Evolutionary conservation across 2,113 vertebrate species (phyloP), one percentile per base, ranked within the genome.

Genomic region (Typhlomys cinereus): DNA sequence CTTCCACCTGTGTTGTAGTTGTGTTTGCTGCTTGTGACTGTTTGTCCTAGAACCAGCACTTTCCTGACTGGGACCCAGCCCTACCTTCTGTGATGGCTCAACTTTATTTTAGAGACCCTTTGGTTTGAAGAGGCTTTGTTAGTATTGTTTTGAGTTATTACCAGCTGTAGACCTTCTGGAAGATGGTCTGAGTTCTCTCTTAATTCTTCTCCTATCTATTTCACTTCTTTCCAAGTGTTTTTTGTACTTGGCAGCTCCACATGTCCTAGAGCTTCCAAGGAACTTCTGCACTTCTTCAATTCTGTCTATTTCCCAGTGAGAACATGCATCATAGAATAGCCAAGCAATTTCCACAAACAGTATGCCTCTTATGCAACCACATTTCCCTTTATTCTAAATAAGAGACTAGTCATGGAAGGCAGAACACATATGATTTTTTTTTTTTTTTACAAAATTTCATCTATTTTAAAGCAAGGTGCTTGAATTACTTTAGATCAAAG

Each of bases 361-460:
- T 31, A 44, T 31, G 7, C 8, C n/a, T 78, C 69, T 27, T 39
- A 21, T 54, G 67, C 67, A 50, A 52, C 25, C 25, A 82, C 76
- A 66, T 74, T 90, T 85, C 20, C 15, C 75, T 91, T 81, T 62
- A 69, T 88, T 67, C 14, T 36, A 78, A 52, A 36, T 74, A n/a
- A 69, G 34, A 78, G 18, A 34, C 76, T 12, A n/a, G 8, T 44
- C 52, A 36, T 89, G 46, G 87, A 92, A 73, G 20, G 62, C n/a
- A 66, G 18, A 70, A 57, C 7, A 71, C 48, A 4, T 41, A 17
- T 52, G 36, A 25, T 1, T 39, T 91, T n/a, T n/a, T n/a, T n/a
- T n/a, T n/a, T n/a, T n/a, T n/a, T n/a, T 94, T 74, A 39, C 31
- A 90, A 91, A 69, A 46, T 75, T 52, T 25, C 80, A 50, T 71